Base-by-base conservation (phyloP, 2,113 vertebrate genomes). In the Bos indicus region DNA sequence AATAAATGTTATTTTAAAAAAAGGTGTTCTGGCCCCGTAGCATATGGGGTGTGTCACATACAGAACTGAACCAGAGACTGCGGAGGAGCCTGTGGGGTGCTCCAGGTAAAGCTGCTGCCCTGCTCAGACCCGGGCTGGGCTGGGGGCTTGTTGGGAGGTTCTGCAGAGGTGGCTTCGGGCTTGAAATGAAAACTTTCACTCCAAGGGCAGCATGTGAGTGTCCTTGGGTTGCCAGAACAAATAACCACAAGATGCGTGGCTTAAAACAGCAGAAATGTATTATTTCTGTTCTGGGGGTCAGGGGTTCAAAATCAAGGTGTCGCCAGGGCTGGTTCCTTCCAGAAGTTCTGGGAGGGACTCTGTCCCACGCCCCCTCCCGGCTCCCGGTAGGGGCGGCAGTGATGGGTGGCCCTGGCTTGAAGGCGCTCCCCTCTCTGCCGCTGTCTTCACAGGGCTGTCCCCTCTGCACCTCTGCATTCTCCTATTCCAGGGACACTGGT, bases 11-110 rank as follows among this genome's bases (percentile, higher is more conserved):
- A 25, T 40, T 40, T 26, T 80, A 1, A 10, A 30, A 48, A 48
- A 80, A 17, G 40, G 14, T 16, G 26, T 10, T 5, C 43, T 28
- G 48, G 40, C 40, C 67, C 40, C 6, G 2, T 6, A 0, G n/a
- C 14, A 16, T 93, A 33, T n/a, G 15, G 28, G 28, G 10, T 25
- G 2, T n/a, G 30, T 57, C 52, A 36, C 3, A 23, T 1, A 16
- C 13, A 86, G 64, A 92, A 7, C 21, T 15, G n/a, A 64, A 46
- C 26, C 3, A n/a, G 48, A 30, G n/a, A 2, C 19, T 15, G 33
- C 0, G 5, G 21, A 7, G 46, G 33, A 16, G 2, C 3, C 3
- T 0, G 25, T 74, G 67, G 19, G 56, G 13, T 0, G 25, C 54
- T n/a, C 33, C 40, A 0, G 28, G 9, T 4, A 2, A 19, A n/a